These are phyloP conservation scores for Patagioenas fasciata DNA, from an alignment of 2,113 vertebrate genomes.

Conservation along the genomic window DNA sequence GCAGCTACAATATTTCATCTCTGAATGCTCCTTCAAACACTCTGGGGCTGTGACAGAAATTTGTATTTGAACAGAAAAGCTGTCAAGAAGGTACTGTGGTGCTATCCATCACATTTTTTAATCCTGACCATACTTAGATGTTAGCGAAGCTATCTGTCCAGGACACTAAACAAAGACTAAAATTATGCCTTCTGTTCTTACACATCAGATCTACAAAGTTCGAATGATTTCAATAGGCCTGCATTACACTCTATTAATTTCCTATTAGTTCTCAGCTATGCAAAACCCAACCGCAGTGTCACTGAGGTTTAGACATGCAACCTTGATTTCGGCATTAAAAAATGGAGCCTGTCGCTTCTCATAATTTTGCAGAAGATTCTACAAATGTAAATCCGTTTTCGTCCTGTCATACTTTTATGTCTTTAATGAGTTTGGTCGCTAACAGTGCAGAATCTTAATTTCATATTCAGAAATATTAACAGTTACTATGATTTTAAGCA, in stretches of 20 bases:
- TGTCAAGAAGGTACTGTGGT: constrained; percentile 71
- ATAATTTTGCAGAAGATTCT: constrained; percentile 78
- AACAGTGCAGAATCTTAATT: constrained; percentile 76
- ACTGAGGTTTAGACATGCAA: constrained; percentile 72
- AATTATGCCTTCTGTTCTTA: constrained; percentile 78
- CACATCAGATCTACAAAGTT: constrained; percentile 67
- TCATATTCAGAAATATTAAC: constrained; percentile 75
- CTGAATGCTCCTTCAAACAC: constrained; percentile 72
- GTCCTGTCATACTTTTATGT: constrained; percentile 76
- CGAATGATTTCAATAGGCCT: constrained; percentile 67
- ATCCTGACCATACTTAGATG: constrained; percentile 75
- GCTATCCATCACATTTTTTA: constrained; percentile 80
- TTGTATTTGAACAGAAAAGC: constrained; percentile 84
- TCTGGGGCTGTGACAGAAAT: constrained; percentile 78
- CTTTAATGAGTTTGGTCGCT: constrained; percentile 79
- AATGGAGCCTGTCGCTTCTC: constrained; percentile 76
- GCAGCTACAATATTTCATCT: constrained; percentile 79
- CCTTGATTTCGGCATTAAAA: constrained; percentile 73
- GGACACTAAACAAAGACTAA: constrained; percentile 79
- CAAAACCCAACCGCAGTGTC: constrained; percentile 65
- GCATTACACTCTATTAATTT: constrained; percentile 82
- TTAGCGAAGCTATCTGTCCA: constrained; percentile 71
- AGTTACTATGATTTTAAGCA: constrained; percentile 66
- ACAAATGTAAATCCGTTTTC: constrained; percentile 80
- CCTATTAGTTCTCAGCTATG: constrained; percentile 74